phyloP scores from a whole-genome alignment of 2,888 invertebrate genomes.

The Cerastis rubricosa region DNA sequence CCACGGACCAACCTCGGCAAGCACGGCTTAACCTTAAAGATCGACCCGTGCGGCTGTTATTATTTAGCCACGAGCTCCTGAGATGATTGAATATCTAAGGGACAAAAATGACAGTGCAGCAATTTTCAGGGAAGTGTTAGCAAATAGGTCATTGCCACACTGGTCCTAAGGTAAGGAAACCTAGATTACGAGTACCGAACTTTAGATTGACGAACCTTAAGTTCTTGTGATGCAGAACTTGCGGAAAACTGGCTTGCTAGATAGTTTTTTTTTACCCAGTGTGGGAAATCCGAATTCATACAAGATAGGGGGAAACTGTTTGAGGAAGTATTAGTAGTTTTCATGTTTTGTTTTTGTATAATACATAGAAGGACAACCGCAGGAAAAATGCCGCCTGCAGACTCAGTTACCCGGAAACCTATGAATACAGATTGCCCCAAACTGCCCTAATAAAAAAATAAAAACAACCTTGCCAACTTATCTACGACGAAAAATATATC shows the following conservation, averaged over 20 bases:
- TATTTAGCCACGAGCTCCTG: no score
- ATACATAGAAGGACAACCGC: not conserved
- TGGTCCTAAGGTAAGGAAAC: not conserved
- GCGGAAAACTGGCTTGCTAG: not conserved
- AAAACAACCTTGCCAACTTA: accelerated
- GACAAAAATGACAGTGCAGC: not conserved
- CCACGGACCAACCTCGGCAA: no score
- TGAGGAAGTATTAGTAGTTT: not conserved
- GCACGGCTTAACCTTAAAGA: no score
- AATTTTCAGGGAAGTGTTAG: not conserved
- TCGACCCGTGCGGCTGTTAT: no score
- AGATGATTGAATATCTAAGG: not conserved
- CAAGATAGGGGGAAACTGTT: not conserved
- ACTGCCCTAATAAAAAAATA: not conserved
- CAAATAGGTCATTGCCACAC: not conserved
- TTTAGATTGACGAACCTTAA: not conserved
- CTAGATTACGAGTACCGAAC: not conserved
- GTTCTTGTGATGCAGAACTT: not conserved
- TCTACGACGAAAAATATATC: not conserved
- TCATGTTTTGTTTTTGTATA: not conserved
- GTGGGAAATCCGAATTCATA: not conserved
- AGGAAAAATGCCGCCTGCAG: not conserved
- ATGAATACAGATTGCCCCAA: no score
- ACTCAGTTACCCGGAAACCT: not conserved
- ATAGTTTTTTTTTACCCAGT: not conserved